Evolutionary conservation across 2,888 invertebrate species (phyloP), one percentile per base, ranked within the genome.

Genomic region (Cerceris ruficornis): DNA sequence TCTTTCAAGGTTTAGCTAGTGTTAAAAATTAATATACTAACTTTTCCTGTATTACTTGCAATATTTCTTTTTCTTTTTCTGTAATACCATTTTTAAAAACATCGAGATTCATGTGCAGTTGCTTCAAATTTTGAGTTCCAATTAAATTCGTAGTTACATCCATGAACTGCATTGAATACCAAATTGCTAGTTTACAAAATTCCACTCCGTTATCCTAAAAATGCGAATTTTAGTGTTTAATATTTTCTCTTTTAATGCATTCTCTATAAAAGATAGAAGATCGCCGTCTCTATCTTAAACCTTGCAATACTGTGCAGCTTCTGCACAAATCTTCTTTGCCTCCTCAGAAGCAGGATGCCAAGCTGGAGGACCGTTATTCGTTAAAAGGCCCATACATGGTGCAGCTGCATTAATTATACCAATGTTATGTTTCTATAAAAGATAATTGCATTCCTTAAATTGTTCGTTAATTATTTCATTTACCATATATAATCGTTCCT

Each of bases 401-500:
- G 95, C 95, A 0, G 97, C 95, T 0, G 98, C 98, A 91, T 97
- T 97, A 41, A 98, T 95, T 14, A 98, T 93, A 0, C 97, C 98
- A 6, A 98, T 92, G 54, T 96, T 95, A 87, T 94, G 94, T 70
- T 93, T 93, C 96, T 96, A 60, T 7, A 60, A 50, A 41, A 43
- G 39, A 28, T 6, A n/a, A n/a, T n/a, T n/a, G n/a, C n/a, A n/a
- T n/a, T n/a, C n/a, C n/a, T n/a, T 28, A 28, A 28, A 28, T 28
- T 28, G 2, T 28, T 28, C 28, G 4, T 28, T 28, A 28, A 50
- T n/a, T 46, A 46, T 46, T 46, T 46, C 11, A 4, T 46, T 46
- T 46, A 46, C 6, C 46, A 11, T 11, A 11, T 11, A 46, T 11
- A 46, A 46, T 11, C 8, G 46, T 46, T 46, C 5, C 46, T 11